Conservation (phyloP, 2,888 invertebrate species). For the Dasysyrphus albostriatus region DNA sequence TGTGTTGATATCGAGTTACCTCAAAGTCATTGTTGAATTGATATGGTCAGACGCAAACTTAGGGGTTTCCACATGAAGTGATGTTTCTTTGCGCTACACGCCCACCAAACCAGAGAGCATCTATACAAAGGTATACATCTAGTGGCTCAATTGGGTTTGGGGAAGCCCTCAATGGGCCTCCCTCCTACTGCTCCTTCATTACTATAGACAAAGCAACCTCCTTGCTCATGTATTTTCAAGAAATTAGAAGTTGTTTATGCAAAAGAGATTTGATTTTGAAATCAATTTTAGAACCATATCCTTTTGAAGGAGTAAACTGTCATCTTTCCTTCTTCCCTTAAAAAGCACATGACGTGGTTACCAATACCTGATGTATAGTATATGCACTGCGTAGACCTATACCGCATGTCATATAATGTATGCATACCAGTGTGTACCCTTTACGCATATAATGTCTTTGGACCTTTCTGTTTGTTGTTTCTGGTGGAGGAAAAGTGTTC, state of each 20-base stretch:
- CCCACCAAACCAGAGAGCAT: conserved; percentile 42
- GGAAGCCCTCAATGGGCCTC: conserved; percentile 22
- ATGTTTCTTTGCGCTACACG: conserved; percentile 58
- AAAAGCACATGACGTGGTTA: conserved; percentile 42
- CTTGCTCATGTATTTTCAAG: conserved; percentile 53
- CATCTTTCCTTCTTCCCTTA: conserved; percentile 38
- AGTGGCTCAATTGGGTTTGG: conserved; percentile 6
- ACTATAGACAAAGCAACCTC: neutral
- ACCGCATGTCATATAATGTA: conserved; percentile 10
- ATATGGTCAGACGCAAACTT: conserved; percentile 68
- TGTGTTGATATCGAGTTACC: conserved; percentile 73
- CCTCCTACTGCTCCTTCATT: conserved; percentile 23
- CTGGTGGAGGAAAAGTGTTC: conserved; percentile 42
- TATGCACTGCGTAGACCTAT: conserved; percentile 4
- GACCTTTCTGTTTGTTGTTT: conserved; percentile 41
- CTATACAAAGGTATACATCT: neutral
- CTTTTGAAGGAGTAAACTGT: conserved; percentile 53
- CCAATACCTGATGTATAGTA: neutral
- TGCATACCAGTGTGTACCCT: neutral
- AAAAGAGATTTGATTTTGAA: conserved; percentile 70
- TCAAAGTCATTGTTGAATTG: conserved; percentile 74
- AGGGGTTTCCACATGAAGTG: conserved; percentile 55
- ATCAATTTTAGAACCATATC: conserved; percentile 50
- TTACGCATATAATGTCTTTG: neutral
- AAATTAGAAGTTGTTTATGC: conserved; percentile 75